Conservation (phyloP, 2,113 vertebrate genomes). For the Mohoua ochrocephala region DNA sequence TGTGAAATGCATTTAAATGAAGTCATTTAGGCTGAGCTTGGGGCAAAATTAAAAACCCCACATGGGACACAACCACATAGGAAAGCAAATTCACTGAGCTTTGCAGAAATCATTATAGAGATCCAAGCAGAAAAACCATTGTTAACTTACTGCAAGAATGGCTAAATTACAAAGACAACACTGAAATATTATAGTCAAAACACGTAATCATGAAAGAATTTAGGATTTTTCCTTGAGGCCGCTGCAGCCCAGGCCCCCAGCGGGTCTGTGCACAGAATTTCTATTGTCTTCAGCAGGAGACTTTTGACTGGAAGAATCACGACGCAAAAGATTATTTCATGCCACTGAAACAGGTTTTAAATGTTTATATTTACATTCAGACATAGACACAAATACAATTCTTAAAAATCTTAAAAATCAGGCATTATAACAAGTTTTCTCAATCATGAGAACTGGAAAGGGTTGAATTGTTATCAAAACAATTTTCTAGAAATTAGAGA, state of each 20-base stretch:
- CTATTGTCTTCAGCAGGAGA: not conserved
- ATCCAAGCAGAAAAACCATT: slow-evolving; percentile 1
- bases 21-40: not conserved
- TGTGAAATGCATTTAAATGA: slow-evolving; percentile 10
- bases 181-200: slow-evolving; percentile 39
- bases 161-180: slow-evolving; percentile 50
- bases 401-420: not conserved
- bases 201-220: slow-evolving; percentile 22
- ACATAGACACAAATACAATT: not conserved
- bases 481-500: not conserved
- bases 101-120: not conserved
- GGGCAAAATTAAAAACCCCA: slow-evolving; percentile 26
- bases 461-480: not conserved
- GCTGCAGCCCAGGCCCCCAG: not conserved
- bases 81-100: slow-evolving; percentile 20
- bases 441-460: not conserved
- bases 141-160: slow-evolving; percentile 13
- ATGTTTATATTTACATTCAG: not conserved
- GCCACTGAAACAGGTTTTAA: not conserved
- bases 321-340: not conserved
- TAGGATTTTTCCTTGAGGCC: not conserved
- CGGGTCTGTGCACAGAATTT: not conserved
- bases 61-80: not conserved
- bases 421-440: not conserved
- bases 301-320: not conserved